Base-by-base conservation (phyloP, 2,113 vertebrate genomes). In the Dasyurus viverrinus region DNA sequence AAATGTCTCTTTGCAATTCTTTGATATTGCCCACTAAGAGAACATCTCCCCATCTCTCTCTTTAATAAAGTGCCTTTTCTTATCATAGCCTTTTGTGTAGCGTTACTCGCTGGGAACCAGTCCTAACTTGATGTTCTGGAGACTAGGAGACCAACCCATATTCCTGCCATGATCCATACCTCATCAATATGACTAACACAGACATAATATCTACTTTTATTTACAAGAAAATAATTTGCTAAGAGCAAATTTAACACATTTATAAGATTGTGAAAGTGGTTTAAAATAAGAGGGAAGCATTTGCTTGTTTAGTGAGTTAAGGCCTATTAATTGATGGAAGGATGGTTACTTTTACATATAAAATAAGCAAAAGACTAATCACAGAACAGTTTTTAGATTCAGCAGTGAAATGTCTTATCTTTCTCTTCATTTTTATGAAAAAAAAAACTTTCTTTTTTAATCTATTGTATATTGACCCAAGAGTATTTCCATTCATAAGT, bases 131-230 rank as follows among this genome's bases (percentile, higher is more conserved):
- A n/a, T n/a, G n/a, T n/a, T n/a, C n/a, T n/a, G n/a, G n/a, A n/a
- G n/a, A n/a, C n/a, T n/a, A n/a, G n/a, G n/a, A n/a, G n/a, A n/a
- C n/a, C n/a, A n/a, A n/a, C n/a, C n/a, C n/a, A n/a, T n/a, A n/a
- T n/a, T n/a, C n/a, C n/a, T n/a, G n/a, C n/a, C n/a, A n/a, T n/a
- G n/a, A n/a, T n/a, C n/a, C n/a, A n/a, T n/a, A n/a, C n/a, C n/a
- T n/a, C n/a, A n/a, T n/a, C n/a, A n/a, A n/a, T n/a, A 93, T 96
- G 95, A 97, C 90, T 96, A 94, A 60, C 25, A n/a, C 92, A 50
- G 47, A 14, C 23, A 48, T 23, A 50, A 30, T 42, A 42, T 84
- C 36, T 23, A 23, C n/a, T 84, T 42, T 84, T 19, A 26, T 2
- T 19, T 42, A 84, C 22, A 84, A 42, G 68, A 8, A 84, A 84